Percentiles rank a stretch among this genome's conserved stretches.
These are phyloP conservation scores for Monomorium pharaonis DNA, from an alignment of 1,140 invertebrate genomes.

Conservation along the genomic window DNA sequence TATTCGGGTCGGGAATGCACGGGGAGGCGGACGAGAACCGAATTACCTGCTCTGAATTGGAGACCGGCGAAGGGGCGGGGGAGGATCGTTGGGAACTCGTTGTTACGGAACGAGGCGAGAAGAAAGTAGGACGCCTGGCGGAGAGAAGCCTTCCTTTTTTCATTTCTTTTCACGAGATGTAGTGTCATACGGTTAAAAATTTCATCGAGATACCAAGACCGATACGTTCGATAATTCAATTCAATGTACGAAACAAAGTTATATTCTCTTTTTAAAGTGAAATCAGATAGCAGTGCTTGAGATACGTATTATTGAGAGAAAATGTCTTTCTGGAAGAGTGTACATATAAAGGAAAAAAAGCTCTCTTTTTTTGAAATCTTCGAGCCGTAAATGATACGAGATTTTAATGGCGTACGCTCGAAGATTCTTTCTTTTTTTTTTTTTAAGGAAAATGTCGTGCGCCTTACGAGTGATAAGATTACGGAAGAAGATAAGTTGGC, in stretches of 20 bases:
- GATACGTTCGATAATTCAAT: neutral
- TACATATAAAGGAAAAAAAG: neutral
- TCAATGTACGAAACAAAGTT: neutral
- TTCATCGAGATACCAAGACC: neutral
- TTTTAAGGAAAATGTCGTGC: slow-evolving; percentile 63
- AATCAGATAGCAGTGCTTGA: neutral
- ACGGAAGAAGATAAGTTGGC: slow-evolving; percentile 67
- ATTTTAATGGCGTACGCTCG: slow-evolving; percentile 20
- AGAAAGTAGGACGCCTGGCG: slow-evolving; percentile 28
- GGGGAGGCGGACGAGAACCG: slow-evolving; percentile 36
- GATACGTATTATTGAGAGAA: neutral
- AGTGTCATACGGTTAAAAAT: slow-evolving; percentile 7
- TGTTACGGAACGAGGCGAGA: slow-evolving; percentile 35
- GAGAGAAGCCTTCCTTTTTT: slow-evolving; percentile 10
- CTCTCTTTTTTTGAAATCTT: neutral
- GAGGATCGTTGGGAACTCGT: too few species aligned
- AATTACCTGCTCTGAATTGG: slow-evolving; percentile 60
- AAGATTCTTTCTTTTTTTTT: neutral
- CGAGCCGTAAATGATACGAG: neutral
- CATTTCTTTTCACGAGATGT: slow-evolving; percentile 21
- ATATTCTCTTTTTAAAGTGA: neutral
- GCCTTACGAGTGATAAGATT: slow-evolving; percentile 68
- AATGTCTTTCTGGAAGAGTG: neutral
- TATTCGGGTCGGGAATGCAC: slow-evolving; percentile 25
- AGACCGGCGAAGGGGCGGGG: slow-evolving; percentile 15